Evolutionary conservation across 2,797 vertebrate species (phyloP).

Genomic region (Brotula barbata): DNA sequence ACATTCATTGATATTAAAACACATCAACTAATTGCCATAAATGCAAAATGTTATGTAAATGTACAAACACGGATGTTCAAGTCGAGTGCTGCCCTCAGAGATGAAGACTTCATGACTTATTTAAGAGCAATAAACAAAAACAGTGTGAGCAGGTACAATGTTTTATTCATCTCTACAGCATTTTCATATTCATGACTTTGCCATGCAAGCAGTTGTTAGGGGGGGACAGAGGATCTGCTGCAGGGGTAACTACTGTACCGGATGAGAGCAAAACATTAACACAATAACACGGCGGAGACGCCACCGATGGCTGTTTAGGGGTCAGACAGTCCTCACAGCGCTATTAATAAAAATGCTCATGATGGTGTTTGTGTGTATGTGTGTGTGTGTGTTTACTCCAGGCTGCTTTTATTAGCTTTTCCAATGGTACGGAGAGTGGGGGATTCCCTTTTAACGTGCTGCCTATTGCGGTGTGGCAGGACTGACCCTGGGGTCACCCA

Average conservation of each 20-base stretch:
- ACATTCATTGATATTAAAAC: conserved; percentile 25
- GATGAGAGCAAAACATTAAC: conserved; percentile 23
- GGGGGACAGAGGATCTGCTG: conserved; percentile 30
- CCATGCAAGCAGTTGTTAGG: conserved; percentile 41
- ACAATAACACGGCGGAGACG: conserved; percentile 2
- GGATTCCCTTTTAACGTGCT: conserved; percentile 45
- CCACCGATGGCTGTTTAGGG: conserved; percentile 12
- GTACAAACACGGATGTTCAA: conserved; percentile 4
- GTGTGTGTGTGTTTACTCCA: conserved; percentile 4
- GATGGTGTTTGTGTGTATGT: conserved; percentile 2
- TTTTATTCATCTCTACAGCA: conserved; percentile 56
- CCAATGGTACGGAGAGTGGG: conserved; percentile 4
- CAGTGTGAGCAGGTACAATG: conserved; percentile 50
- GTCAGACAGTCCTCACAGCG: conserved; percentile 10
- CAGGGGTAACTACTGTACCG: conserved; percentile 18
- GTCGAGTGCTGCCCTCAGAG: conserved; percentile 34
- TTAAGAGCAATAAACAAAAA: conserved; percentile 61
- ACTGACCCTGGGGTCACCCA: conserved; percentile 23
- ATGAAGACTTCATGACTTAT: conserved; percentile 55
- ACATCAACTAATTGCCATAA: conserved; percentile 29
- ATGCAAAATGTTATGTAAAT: conserved; percentile 34
- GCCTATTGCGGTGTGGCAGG: conserved; percentile 15
- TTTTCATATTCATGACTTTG: conserved; percentile 65
- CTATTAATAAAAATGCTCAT: conserved; percentile 43
- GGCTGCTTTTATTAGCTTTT: conserved; percentile 24